Base-by-base conservation (phyloP, 2,797 vertebrate species). In the Labroides dimidiatus region DNA sequence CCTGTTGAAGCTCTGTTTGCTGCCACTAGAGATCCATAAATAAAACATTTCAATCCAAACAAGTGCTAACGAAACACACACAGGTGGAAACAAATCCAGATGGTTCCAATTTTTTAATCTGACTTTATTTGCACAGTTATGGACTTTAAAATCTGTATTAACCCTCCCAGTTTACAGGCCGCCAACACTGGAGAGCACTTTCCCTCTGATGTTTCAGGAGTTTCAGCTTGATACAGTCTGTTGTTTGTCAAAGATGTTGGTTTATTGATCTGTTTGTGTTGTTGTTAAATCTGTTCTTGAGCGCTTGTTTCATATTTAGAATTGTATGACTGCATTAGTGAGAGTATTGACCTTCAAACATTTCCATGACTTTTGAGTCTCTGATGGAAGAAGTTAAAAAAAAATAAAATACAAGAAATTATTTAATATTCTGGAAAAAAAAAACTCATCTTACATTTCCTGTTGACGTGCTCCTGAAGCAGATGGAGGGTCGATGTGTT, bases 121-220 rank as follows among this genome's bases (percentile, higher is more conserved):
- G 30, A 33, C 30, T 33, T 27, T 27, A 27, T 3, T 27, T 27
- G n/a, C n/a, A n/a, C n/a, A n/a, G n/a, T n/a, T n/a, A n/a, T n/a
- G n/a, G n/a, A n/a, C n/a, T n/a, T n/a, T 27, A 6, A 27, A 6
- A 27, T 27, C 24, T 27, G n/a, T n/a, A n/a, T n/a, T 6, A 27
- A 4, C 30, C 15, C 41, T 42, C 41, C 41, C 15, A 16, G 19
- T 55, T 21, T 37, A 44, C 54, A 62, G 52, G 65, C 61, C 69
- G 30, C 43, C 51, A 54, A 67, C 72, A 72, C 75, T 75, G 75
- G 72, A 65, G 66, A 82, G 41, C 48, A 53, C 70, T 43, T 72
- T 69, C 52, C 63, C 63, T 52, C n/a, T 45, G n/a, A 10, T 10
- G 43, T 19, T 10, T 6, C 2, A 44, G 16, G 17, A n/a, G 16